Evolutionary conservation across 2,888 invertebrate genomes (phyloP), one percentile per base, ranked within the genome.

Genomic region (Xestia c-nigrum): DNA sequence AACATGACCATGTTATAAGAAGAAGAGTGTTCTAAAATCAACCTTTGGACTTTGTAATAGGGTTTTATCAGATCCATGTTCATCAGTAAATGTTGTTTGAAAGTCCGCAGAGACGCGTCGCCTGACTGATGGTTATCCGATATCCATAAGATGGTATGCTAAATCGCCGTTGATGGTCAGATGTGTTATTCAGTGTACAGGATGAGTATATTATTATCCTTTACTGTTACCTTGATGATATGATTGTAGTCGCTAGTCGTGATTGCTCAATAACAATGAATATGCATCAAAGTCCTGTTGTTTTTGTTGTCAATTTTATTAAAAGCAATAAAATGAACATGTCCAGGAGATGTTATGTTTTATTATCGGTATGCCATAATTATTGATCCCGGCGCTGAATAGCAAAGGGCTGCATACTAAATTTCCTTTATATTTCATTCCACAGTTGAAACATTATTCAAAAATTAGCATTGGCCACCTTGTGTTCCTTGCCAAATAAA

Each of bases 101-200:
- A 59, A 81, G 82, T 81, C 87, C 83, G 76, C 84, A 76, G 76
- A 82, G 80, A 84, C 80, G 85, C 76, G 86, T 88, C 87, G 78
- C 82, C 87, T 88, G 89, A 88, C 87, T 89, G 90, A 91, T 91
- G 88, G 85, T 92, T 90, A 90, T 92, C 89, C 87, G 83, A 89
- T 89, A 86, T 85, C 89, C 87, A 87, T 89, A 88, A 87, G 88
- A 88, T 85, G 85, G 79, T 87, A 87, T 88, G 86, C 84, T 87
- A 87, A 90, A 90, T 80, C 79, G 79, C 78, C 80, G 38, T 80
- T 83, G 81, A 81, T 88, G 84, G 85, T 88, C 88, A 83, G 86
- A 91, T 89, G 88, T 89, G 89, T 89, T 90, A 88, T 86, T 90
- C 86, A 87, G 86, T 80, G 64, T 79, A 71, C 72, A 74, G 83